Evolutionary conservation across 2,797 vertebrate species (phyloP), one percentile per base, ranked within the genome.

Genomic region (Sebastes oblongus): DNA sequence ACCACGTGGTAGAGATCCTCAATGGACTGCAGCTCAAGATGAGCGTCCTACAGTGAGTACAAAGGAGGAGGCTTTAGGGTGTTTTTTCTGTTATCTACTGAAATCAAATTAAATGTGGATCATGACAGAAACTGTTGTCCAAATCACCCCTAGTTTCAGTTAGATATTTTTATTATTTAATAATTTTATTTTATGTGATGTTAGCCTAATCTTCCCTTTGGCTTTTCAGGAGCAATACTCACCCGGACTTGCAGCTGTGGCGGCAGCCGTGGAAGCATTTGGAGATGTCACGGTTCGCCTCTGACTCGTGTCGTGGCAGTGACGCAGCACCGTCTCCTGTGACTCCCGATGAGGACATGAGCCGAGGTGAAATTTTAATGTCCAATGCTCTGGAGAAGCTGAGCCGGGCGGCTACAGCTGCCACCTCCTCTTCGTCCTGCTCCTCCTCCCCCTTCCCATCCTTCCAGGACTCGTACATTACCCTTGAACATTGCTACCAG

Each of bases 401-500:
- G 66, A 93, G 91, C 88, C 95, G 84, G 69, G 94, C 93, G 3
- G 87, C 92, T 8, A 89, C 94, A 6, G 76, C 89, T 1, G 83
- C 93, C 56, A 77, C 91, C 27, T 84, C 92, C 10, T 90, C 94
- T 1, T 92, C 89, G 1, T 92, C 92, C 52, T 87, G 78, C 73
- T 92, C 92, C 39, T 89, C 92, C 39, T 93, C 82, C 29, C 92
- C 92, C 13, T 93, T 92, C 80, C 91, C 95, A 75, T 93, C 97
- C 91, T 94, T 97, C 92, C 98, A 97, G 90, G 97, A 98, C 86
- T 98, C 97, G 0, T 99, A 99, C 79, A 99, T 99, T 80, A 97
- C 94, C 14, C 99, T 97, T 36, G 98, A 99, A 86, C 98, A 99
- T 92, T 99, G 98, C 94, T 99, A 99, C 93, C 98, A 99, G 95